phyloP scores from a whole-genome alignment of 2,113 vertebrate genomes.

The Colius striatus region DNA sequence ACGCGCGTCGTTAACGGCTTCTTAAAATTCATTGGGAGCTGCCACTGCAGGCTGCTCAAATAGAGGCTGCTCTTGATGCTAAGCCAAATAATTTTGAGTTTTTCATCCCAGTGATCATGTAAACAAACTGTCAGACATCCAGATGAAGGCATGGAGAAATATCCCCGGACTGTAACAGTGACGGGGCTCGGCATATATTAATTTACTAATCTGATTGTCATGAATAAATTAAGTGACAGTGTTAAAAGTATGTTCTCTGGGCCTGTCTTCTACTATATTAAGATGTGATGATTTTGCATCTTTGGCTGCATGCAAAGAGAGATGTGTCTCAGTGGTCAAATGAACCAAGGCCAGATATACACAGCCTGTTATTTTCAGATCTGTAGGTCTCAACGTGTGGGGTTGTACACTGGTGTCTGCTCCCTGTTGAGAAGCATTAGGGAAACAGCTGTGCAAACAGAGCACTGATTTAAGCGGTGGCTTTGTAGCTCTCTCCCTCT shows the following conservation, averaged over 20 bases:
- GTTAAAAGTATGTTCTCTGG: neutral
- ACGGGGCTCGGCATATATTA: neutral
- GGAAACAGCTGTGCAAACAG: neutral
- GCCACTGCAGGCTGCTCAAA: slow-evolving; percentile 57
- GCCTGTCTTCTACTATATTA: neutral
- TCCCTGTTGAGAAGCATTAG: neutral
- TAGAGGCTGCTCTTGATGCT: slow-evolving; percentile 43
- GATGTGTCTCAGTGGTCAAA: neutral
- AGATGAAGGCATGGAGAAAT: slow-evolving; percentile 20
- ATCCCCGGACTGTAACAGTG: neutral
- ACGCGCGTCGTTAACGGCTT: slow-evolving; percentile 14
- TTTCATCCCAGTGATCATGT: slow-evolving; percentile 34
- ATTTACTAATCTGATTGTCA: neutral
- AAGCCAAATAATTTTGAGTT: slow-evolving; percentile 59
- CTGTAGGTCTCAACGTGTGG: neutral
- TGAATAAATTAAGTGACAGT: slow-evolving; percentile 1
- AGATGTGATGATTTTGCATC: neutral
- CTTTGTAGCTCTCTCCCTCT: neutral
- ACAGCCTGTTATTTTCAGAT: neutral
- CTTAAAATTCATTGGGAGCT: slow-evolving; percentile 64
- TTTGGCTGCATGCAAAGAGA: neutral
- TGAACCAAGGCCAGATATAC: neutral
- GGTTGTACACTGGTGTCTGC: rapidly evolving
- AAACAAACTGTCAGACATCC: slow-evolving; percentile 71
- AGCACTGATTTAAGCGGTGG: neutral